Evolutionary conservation across 2,888 invertebrate species (phyloP).

Genomic region (Drosophila neonasuta): DNA sequence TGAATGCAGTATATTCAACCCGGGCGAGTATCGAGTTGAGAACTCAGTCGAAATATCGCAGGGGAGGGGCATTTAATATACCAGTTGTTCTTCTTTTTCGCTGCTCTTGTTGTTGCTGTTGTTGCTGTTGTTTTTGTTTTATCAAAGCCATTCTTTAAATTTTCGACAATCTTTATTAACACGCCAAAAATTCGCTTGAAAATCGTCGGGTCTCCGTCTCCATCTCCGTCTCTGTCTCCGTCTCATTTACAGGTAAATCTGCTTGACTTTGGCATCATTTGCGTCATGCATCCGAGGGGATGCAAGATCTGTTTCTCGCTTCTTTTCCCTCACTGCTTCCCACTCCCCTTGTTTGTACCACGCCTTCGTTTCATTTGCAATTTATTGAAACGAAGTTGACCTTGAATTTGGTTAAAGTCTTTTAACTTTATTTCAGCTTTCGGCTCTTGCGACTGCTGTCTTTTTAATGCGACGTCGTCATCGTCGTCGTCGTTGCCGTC

Average conservation of each 20-base stretch:
- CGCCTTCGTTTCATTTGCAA: conserved; percentile 68
- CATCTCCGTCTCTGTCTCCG: not conserved
- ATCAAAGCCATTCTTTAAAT: conserved; percentile 58
- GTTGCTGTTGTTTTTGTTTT: conserved; percentile 37
- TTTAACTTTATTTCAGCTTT: conserved; percentile 71
- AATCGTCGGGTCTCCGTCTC: conserved; percentile 21
- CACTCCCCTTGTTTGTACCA: conserved; percentile 12
- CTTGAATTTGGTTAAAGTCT: conserved; percentile 78
- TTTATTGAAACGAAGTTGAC: conserved; percentile 77
- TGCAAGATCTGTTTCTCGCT: conserved; percentile 8
- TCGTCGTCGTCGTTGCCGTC: conserved; percentile 3
- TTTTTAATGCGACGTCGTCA: conserved; percentile 32
- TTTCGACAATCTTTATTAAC: conserved; percentile 67
- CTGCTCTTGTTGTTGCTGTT: conserved; percentile 23
- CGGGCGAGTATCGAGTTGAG: conserved; percentile 4
- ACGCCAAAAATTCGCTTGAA: conserved; percentile 53
- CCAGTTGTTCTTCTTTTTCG: conserved; percentile 57
- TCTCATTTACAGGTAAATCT: conserved; percentile 28
- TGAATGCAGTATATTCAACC: conserved; percentile 30
- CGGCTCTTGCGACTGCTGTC: conserved; percentile 48
- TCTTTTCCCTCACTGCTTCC: conserved; percentile 1
- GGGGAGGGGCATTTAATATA: conserved; percentile 51
- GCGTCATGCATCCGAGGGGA: conserved; percentile 56
- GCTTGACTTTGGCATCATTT: conserved; percentile 60
- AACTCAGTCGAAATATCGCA: conserved; percentile 2